A percentile compares a stretch with the other conserved stretches of the same genome.
Conservation (phyloP, 2,797 vertebrate genomes). For the Varecia variegata region DNA sequence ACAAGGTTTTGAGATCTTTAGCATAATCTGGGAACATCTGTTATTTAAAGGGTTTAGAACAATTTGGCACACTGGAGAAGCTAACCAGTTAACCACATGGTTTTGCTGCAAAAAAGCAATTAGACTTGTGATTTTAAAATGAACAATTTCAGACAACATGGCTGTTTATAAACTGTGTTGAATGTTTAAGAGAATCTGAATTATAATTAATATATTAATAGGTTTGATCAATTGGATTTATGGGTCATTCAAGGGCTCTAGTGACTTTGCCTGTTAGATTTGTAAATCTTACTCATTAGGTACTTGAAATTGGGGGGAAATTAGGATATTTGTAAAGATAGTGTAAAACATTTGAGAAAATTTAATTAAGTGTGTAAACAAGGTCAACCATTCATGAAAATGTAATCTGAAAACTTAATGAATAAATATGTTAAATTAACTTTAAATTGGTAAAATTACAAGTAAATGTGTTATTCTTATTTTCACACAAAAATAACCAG, state of each 20-base stretch:
- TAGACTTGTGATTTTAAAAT: not conserved
- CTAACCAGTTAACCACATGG: not conserved
- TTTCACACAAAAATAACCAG: not conserved
- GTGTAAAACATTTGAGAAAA: slow-evolving; percentile 10
- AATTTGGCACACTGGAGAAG: not conserved
- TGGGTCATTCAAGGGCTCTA: not conserved
- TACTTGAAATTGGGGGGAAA: slow-evolving; percentile 30
- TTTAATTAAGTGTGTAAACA: slow-evolving; percentile 36
- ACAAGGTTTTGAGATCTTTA: not conserved
- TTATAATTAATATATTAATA: not conserved
- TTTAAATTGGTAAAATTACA: not conserved
- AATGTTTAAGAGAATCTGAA: not conserved
- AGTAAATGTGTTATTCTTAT: not conserved
- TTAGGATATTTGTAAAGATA: slow-evolving; percentile 16
- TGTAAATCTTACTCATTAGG: slow-evolving; percentile 26
- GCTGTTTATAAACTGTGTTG: not conserved
- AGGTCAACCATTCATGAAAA: slow-evolving; percentile 36
- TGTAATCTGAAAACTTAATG: slow-evolving; percentile 47
- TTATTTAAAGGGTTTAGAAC: not conserved
- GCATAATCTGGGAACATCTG: not conserved
- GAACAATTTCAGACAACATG: not conserved
- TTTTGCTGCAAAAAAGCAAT: not conserved
- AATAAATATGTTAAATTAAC: slow-evolving; percentile 14
- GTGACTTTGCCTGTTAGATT: slow-evolving; percentile 4
- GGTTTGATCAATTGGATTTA: not conserved